These are phyloP conservation scores for Torymus tubicola DNA, from an alignment of 2,888 invertebrate genomes.

Conservation along the genomic window DNA sequence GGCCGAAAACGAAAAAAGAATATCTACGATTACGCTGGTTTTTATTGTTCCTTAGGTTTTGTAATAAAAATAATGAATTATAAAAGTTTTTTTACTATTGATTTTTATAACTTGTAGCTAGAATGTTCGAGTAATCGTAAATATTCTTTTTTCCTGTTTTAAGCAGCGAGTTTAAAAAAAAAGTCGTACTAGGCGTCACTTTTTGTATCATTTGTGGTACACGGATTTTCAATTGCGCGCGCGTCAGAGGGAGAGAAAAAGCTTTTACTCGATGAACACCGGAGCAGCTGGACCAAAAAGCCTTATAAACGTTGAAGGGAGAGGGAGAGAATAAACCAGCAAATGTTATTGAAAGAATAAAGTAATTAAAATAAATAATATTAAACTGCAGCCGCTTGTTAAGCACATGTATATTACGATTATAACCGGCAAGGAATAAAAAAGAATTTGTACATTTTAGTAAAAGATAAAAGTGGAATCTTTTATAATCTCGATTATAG, in stretches of 20 bases:
- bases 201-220: slow-evolving; percentile 7
- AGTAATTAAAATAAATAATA: slow-evolving; percentile 1
- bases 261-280: slow-evolving; percentile 54
- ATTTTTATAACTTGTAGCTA: too few species aligned
- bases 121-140: too few species aligned
- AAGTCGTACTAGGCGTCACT: too few species aligned
- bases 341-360: slow-evolving; percentile 25
- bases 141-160: too few species aligned
- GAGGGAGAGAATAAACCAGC: slow-evolving; percentile 38
- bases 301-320: slow-evolving; percentile 64
- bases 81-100: too few species aligned
- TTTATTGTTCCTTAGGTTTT: too few species aligned
- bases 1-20: too few species aligned
- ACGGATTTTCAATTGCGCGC: slow-evolving; percentile 40
- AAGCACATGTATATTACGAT: slow-evolving; percentile 63
- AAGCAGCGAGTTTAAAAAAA: too few species aligned
- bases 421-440: slow-evolving; percentile 3
- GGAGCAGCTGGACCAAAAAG: slow-evolving; percentile 71
- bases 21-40: too few species aligned
- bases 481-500: slow-evolving; percentile 31
- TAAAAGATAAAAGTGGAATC: slow-evolving; percentile 41
- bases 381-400: slow-evolving; percentile 66
- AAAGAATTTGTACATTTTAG: slow-evolving; percentile 40
- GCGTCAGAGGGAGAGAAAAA: slow-evolving; percentile 18
- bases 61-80: too few species aligned